phyloP scores from a whole-genome alignment of 2,113 vertebrate species.

The human region DNA sequence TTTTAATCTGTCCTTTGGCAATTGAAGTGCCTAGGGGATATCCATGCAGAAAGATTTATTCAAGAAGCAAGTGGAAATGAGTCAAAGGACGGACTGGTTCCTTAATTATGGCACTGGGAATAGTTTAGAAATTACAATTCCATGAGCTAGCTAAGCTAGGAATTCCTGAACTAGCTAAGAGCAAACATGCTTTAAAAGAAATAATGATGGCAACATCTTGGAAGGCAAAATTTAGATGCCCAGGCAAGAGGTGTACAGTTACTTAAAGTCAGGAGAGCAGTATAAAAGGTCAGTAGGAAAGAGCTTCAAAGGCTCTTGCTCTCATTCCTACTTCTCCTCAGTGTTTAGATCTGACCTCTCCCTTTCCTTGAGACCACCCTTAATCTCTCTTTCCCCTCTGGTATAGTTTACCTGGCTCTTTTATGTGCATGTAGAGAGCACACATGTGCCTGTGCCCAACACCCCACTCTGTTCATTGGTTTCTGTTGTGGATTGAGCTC shows the following conservation, averaged over 20 bases:
- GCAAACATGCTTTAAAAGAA: background rate
- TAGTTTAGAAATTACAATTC: background rate
- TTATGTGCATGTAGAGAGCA: fast-evolving
- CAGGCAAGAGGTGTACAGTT: background rate
- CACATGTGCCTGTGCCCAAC: fast-evolving
- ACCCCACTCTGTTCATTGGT: background rate
- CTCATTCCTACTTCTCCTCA: background rate
- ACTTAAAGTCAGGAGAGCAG: background rate
- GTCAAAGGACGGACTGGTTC: background rate
- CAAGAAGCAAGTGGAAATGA: constrained; percentile 11
- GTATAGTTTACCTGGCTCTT: fast-evolving
- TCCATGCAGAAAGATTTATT: constrained; percentile 32
- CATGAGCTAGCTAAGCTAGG: no score
- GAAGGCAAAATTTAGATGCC: background rate
- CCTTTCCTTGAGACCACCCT: background rate
- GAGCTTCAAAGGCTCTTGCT: background rate
- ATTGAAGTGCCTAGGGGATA: background rate
- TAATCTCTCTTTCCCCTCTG: background rate
- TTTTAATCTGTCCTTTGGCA: background rate
- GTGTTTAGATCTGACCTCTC: background rate
- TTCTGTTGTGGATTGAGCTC: background rate
- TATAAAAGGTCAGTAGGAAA: background rate
- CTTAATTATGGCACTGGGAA: background rate
- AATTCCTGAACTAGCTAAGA: background rate
- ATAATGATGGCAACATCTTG: background rate